phyloP scores from a whole-genome alignment of 2,888 invertebrate species.

The Baronia brevicornis region DNA sequence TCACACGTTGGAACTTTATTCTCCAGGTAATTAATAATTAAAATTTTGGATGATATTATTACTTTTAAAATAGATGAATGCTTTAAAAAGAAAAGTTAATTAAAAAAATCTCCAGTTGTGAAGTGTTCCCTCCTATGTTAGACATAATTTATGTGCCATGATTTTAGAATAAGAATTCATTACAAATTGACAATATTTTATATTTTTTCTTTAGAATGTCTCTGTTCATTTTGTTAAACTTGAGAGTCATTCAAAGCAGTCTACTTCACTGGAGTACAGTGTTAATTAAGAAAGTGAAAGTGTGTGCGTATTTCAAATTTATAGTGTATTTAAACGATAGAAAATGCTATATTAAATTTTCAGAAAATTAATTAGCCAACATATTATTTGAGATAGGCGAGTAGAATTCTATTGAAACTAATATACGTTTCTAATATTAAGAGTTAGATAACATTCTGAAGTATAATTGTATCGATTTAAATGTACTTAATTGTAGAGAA shows the following conservation, averaged over 20 bases:
- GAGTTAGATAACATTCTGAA: conserved; percentile 42
- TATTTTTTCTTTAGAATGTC: conserved; percentile 24
- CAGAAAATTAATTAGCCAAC: conserved; percentile 65
- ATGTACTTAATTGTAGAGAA: conserved; percentile 56
- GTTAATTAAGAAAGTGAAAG: conserved; percentile 9
- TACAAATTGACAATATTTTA: conserved; percentile 65
- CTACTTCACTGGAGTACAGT: conserved; percentile 2
- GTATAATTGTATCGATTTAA: conserved; percentile 35
- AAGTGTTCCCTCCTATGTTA: conserved; percentile 71
- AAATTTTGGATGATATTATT: conserved; percentile 4
- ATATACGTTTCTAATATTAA: conserved; percentile 41
- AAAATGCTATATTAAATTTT: conserved; percentile 54
- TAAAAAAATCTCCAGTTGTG: conserved; percentile 59
- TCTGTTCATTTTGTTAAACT: conserved; percentile 13
- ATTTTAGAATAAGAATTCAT: conserved; percentile 61
- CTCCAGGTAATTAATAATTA: conserved; percentile 16
- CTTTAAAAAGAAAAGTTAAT: conserved; percentile 39
- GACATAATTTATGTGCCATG: conserved; percentile 71
- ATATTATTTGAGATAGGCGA: conserved; percentile 50
- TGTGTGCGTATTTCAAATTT: conserved; percentile 13
- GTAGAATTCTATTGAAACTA: conserved; percentile 52
- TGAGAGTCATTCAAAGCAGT: not conserved
- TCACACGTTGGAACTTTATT: conserved; percentile 53
- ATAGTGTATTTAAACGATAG: conserved; percentile 22
- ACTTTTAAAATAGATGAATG: conserved; percentile 23